A percentile compares a stretch with the other conserved stretches of the same genome.
phyloP scores from a whole-genome alignment of 2,797 vertebrate species.

The Sebastes trivittatus region DNA sequence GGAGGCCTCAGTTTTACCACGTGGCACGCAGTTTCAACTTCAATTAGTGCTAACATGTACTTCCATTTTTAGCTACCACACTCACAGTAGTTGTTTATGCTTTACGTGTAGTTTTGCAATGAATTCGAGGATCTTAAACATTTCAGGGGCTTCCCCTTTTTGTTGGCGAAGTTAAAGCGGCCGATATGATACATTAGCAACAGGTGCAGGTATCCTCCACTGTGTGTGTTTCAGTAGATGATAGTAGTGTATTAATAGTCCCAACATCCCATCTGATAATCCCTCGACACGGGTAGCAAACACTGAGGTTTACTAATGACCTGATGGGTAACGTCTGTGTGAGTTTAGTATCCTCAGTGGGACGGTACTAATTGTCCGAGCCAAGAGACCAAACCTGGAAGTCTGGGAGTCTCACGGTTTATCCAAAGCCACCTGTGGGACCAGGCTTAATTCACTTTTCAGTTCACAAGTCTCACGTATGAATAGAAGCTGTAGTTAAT shows the following conservation, averaged over 20 bases:
- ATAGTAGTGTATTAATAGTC: not conserved
- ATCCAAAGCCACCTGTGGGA: conserved; percentile 34
- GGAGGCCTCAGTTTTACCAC: not conserved
- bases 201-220: not conserved
- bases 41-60: not conserved
- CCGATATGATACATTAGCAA: not conserved
- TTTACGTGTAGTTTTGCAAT: not conserved
- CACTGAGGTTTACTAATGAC: conserved; percentile 55
- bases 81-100: not conserved
- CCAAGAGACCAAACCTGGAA: conserved; percentile 35
- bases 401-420: conserved; percentile 10
- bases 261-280: conserved; percentile 40
- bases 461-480: not conserved
- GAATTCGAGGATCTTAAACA: not conserved
- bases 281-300: conserved; percentile 10
- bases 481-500: not conserved
- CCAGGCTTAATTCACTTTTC: conserved; percentile 31
- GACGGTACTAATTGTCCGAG: conserved; percentile 47
- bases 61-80: not conserved
- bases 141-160: not conserved
- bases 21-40: not conserved
- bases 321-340: conserved; percentile 20
- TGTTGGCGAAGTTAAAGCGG: not conserved
- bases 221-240: not conserved
- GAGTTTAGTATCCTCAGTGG: conserved; percentile 25